phyloP scores from a whole-genome alignment of 2,113 vertebrate genomes.

The Gymnorhina tibicen region DNA sequence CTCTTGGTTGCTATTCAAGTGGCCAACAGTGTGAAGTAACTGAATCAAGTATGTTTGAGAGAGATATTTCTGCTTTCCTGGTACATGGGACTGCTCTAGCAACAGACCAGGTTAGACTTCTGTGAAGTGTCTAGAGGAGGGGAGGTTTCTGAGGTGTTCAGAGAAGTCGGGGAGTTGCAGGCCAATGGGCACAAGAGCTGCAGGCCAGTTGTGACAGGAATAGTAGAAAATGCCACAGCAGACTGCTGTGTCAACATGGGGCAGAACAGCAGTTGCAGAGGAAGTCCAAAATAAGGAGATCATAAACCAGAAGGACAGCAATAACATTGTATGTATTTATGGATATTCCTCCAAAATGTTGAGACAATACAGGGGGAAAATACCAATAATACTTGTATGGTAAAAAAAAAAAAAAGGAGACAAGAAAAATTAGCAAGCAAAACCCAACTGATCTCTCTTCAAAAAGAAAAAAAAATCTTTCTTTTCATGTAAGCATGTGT shows the following conservation, averaged over 20 bases:
- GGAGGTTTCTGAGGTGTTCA: background rate
- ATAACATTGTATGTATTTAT: background rate
- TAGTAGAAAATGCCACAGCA: background rate
- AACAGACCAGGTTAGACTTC: background rate
- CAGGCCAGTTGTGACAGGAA: background rate
- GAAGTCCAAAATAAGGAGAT: background rate
- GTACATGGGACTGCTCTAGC: background rate
- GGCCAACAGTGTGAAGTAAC: accelerated
- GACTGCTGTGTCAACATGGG: background rate
- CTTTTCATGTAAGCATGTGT: background rate
- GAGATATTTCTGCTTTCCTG: background rate
- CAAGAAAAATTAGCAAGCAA: background rate
- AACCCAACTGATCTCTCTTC: background rate
- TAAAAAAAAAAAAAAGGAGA: background rate
- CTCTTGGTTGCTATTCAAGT: background rate
- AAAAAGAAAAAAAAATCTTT: background rate
- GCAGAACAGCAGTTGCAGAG: background rate
- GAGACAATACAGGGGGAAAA: background rate
- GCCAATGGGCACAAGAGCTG: background rate
- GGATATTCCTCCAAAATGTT: background rate
- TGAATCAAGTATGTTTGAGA: background rate
- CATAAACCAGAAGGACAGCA: background rate
- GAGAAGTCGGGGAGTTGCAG: background rate
- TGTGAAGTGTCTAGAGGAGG: background rate
- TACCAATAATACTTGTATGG: accelerated